A percentile compares a stretch with the other conserved stretches of the same genome.
These are phyloP conservation scores for Eucidaris tribuloides DNA, from an alignment of 35 echinoderm and acorn worm species.

Conservation along the genomic window DNA sequence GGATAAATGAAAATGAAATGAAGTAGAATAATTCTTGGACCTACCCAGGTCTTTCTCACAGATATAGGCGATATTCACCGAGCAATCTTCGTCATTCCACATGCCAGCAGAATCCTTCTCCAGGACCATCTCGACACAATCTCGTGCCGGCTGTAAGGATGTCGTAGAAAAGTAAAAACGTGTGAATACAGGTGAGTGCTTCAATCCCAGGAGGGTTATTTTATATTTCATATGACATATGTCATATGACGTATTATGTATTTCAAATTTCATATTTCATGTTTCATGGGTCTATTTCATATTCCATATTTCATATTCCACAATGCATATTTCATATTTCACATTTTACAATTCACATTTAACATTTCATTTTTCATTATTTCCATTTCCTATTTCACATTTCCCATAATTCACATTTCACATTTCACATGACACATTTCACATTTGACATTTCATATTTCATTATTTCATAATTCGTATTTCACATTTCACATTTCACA, in stretches of 20 bases:
- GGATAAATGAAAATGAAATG: background rate
- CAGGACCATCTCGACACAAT: constrained; percentile 70
- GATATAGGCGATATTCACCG: constrained; percentile 48
- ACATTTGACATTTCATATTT: too few species aligned
- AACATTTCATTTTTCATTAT: too few species aligned
- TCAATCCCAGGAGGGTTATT: background rate
- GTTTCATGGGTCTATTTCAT: background rate
- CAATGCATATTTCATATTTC: too few species aligned
- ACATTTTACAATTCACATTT: too few species aligned
- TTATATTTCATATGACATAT: too few species aligned
- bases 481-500: too few species aligned
- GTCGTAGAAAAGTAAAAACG: background rate
- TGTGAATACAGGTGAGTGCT: background rate
- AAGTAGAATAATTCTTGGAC: background rate
- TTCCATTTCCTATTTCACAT: too few species aligned
- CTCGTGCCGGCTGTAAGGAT: background rate
- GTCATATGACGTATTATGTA: too few species aligned
- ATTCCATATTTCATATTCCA: background rate
- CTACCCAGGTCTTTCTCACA: constrained; percentile 69
- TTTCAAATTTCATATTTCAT: too few species aligned
- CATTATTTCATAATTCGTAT: too few species aligned
- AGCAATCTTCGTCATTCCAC: constrained; percentile 72
- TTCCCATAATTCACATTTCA: too few species aligned
- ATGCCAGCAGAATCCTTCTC: constrained; percentile 52
- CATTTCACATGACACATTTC: too few species aligned